Conservation (phyloP, 2,113 vertebrate species). For the Pseudorectes ferrugineus region DNA sequence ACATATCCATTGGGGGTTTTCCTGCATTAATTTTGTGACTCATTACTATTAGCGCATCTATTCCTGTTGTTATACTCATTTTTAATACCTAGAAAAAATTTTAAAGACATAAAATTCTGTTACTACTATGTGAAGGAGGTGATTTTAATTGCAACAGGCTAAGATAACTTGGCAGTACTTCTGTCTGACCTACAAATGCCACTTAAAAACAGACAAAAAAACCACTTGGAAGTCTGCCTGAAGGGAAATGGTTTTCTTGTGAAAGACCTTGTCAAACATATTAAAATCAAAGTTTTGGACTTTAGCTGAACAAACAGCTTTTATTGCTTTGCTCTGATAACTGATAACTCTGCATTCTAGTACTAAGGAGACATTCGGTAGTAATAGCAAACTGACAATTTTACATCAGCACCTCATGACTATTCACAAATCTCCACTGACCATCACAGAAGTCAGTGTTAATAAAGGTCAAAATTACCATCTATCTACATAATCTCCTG, state of each 20-base stretch:
- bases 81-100: not conserved
- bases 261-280: constrained; percentile 19
- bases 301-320: constrained; percentile 22
- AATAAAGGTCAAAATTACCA: constrained; percentile 30
- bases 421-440: not conserved
- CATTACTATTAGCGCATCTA: not conserved
- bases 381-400: constrained; percentile 6
- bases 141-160: not conserved
- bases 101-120: not conserved
- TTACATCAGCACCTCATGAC: not conserved
- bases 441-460: not conserved
- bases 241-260: not conserved
- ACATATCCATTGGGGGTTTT: not conserved
- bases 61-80: not conserved
- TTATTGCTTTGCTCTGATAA: not conserved
- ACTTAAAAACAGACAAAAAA: constrained; percentile 1
- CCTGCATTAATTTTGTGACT: not conserved
- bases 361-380: not conserved
- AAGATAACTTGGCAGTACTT: not conserved
- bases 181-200: constrained; percentile 20
- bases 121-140: not conserved
- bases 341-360: not conserved
- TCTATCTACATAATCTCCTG: not conserved
- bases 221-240: constrained; percentile 1
- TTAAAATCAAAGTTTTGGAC: constrained; percentile 21